Percentiles rank a stretch among this genome's conserved stretches.
These are phyloP conservation scores for Erannis defoliaria DNA, from an alignment of 2,888 invertebrate genomes.

Conservation along the genomic window DNA sequence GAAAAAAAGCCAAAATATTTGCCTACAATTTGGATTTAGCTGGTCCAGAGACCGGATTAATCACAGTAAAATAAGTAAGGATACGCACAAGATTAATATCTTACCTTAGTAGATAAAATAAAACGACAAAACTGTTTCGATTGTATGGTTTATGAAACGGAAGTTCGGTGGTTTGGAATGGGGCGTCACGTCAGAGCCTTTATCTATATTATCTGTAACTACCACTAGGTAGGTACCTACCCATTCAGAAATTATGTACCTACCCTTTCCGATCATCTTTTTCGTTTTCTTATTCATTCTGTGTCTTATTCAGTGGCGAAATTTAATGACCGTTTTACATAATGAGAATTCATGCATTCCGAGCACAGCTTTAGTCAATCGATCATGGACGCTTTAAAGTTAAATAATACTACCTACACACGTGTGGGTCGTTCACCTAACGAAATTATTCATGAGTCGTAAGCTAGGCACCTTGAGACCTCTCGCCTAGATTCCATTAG, in stretches of 20 bases:
- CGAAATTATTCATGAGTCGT: constrained; percentile 48
- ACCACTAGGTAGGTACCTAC: too few relatives aligned
- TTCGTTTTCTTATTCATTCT: not conserved
- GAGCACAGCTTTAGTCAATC: constrained; percentile 14
- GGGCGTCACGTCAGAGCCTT: too few relatives aligned
- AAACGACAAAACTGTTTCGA: not conserved
- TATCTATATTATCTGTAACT: too few relatives aligned
- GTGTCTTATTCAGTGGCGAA: not conserved
- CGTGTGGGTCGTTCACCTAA: constrained; percentile 54
- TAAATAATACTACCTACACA: constrained; percentile 48
- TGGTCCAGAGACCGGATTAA: too few relatives aligned
- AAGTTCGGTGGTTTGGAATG: not conserved
- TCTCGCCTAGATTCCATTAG: constrained; percentile 40
- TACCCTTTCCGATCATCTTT: not conserved
- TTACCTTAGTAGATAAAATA: too few relatives aligned
- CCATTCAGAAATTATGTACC: too few relatives aligned
- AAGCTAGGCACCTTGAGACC: constrained; percentile 38
- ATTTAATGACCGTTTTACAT: constrained; percentile 4
- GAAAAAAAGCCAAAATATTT: not conserved
- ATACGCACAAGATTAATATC: too few relatives aligned
- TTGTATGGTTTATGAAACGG: not conserved
- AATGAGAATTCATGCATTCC: constrained; percentile 10
- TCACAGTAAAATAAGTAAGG: too few relatives aligned
- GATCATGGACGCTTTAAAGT: constrained; percentile 23
- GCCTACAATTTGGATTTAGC: not conserved